A percentile compares a stretch with the other conserved stretches of the same genome.
phyloP scores from a whole-genome alignment of 2,113 vertebrate species.

The Leptobrachium ailaonicum region DNA sequence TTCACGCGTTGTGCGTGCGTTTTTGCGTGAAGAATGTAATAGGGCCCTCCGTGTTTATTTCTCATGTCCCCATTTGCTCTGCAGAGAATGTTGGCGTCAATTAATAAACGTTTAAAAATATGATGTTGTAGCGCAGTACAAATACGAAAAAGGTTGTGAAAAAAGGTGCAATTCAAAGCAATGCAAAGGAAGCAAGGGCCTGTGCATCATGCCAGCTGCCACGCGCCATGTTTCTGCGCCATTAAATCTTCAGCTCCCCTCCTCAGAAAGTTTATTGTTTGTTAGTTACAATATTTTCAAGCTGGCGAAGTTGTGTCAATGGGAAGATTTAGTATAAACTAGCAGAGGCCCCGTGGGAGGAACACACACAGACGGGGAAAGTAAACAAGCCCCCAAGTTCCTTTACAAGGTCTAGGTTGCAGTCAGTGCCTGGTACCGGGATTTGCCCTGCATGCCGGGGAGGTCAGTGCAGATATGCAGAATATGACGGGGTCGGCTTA shows the following conservation, averaged over 20 bases:
- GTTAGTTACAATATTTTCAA: conserved; percentile 30
- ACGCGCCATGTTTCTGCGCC: background rate
- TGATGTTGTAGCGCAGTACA: too few species aligned
- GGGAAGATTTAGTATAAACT: conserved; percentile 76
- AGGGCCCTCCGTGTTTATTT: too few species aligned
- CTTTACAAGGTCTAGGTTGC: conserved; percentile 63
- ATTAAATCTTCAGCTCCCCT: background rate
- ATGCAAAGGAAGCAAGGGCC: too few species aligned
- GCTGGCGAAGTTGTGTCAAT: conserved; percentile 57
- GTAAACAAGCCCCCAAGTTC: conserved; percentile 81
- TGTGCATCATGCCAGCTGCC: background rate
- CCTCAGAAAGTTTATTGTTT: conserved; percentile 30
- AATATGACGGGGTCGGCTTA: conserved; percentile 88
- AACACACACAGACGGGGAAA: conserved; percentile 67
- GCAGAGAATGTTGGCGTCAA: too few species aligned
- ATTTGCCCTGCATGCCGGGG: conserved; percentile 65
- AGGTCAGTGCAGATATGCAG: conserved; percentile 86
- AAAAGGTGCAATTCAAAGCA: too few species aligned
- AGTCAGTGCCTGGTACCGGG: conserved; percentile 82
- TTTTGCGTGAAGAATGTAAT: too few species aligned
- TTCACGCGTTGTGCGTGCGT: too few species aligned
- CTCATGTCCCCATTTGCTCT: too few species aligned
- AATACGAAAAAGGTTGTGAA: too few species aligned
- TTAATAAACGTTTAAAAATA: too few species aligned
- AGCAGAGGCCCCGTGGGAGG: conserved; percentile 69